A percentile compares a stretch with the other conserved stretches of the same genome.
These are phyloP conservation scores for Lophura nycthemera DNA, from an alignment of 2,113 vertebrate genomes.

Conservation along the genomic window DNA sequence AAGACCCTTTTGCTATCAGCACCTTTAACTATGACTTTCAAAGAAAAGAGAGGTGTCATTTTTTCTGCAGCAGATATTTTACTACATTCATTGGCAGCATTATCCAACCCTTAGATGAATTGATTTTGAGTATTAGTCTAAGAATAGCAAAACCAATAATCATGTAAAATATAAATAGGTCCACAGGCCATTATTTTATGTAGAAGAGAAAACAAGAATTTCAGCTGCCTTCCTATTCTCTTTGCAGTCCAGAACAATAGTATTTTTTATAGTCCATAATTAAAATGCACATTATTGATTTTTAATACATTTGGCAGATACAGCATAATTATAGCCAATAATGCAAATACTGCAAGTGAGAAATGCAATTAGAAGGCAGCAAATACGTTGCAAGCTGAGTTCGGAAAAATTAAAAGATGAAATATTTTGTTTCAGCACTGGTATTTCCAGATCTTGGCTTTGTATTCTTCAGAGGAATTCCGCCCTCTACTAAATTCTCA, in stretches of 20 bases:
- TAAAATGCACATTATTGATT: slow-evolving; percentile 51
- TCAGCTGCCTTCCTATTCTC: slow-evolving; percentile 5
- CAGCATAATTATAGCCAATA: slow-evolving; percentile 55
- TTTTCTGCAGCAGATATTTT: slow-evolving; percentile 39
- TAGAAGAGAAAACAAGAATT: slow-evolving; percentile 9
- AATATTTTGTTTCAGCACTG: background rate
- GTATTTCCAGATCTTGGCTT: slow-evolving; percentile 9
- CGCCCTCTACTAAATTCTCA: background rate
- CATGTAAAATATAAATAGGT: slow-evolving; percentile 34
- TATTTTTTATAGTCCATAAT: background rate
- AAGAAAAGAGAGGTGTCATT: slow-evolving; percentile 16
- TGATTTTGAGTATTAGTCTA: slow-evolving; percentile 48
- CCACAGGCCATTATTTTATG: background rate
- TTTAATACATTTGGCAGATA: slow-evolving; percentile 66
- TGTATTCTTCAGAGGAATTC: background rate
- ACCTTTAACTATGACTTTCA: slow-evolving; percentile 60
- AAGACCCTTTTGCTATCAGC: slow-evolving; percentile 61
- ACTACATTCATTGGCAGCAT: background rate
- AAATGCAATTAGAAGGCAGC: slow-evolving; percentile 51
- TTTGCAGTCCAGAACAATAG: background rate
- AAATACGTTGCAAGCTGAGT: slow-evolving; percentile 8
- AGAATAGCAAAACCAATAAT: slow-evolving; percentile 29
- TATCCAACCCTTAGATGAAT: background rate
- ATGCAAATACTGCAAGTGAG: slow-evolving; percentile 46
- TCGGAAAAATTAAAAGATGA: background rate